Conservation (phyloP, 2,113 vertebrate species). For the Mirounga angustirostris region DNA sequence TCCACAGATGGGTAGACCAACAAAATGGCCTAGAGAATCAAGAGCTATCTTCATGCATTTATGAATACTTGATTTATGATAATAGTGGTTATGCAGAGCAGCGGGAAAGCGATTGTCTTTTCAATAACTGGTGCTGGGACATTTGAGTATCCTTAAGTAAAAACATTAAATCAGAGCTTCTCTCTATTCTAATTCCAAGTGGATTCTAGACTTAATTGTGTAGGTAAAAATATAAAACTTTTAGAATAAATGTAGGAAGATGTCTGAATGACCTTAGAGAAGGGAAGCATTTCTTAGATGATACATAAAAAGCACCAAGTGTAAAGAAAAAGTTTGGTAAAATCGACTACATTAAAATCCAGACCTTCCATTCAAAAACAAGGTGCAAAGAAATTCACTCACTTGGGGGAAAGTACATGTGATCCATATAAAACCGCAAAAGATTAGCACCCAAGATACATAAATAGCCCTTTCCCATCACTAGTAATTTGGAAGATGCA, state of each 20-base stretch:
- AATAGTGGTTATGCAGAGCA: neutral
- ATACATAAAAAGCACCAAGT: neutral
- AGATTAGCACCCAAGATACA: neutral
- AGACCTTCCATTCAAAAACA: conserved; percentile 22
- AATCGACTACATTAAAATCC: conserved; percentile 17
- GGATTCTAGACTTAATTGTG: conserved; percentile 31
- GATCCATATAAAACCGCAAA: conserved; percentile 14
- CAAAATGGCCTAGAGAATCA: neutral
- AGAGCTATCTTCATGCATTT: neutral
- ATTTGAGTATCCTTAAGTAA: neutral
- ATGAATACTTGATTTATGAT: neutral
- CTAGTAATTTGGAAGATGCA: conserved; percentile 55
- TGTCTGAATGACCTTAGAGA: neutral
- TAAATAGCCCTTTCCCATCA: conserved; percentile 34
- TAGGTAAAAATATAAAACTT: conserved; percentile 11
- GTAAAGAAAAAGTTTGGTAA: neutral
- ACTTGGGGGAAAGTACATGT: neutral
- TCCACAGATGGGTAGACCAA: neutral
- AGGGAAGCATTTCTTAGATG: neutral
- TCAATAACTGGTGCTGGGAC: neutral
- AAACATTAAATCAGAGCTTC: neutral
- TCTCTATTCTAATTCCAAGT: neutral
- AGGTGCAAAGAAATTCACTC: neutral
- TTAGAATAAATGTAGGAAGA: neutral
- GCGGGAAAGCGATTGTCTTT: neutral